Percentiles rank a stretch among this genome's conserved stretches.
Evolutionary conservation across 37 sponge, comb jelly and placozoan genomes (phyloP).

Genomic region (Mnemiopsis leidyi): DNA sequence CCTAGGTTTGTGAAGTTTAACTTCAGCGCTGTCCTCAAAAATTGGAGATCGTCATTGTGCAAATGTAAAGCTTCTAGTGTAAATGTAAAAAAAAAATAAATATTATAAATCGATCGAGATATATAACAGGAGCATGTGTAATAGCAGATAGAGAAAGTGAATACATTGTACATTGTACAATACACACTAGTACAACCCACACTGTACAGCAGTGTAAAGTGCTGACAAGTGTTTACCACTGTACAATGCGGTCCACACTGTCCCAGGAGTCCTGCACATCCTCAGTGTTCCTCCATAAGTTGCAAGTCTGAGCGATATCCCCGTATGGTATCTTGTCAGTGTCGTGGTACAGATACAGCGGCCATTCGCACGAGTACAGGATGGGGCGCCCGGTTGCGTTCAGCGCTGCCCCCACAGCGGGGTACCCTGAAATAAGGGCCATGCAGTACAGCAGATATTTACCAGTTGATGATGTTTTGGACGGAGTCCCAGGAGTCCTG

Average conservation of each 20-base stretch:
- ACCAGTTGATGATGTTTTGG: constrained; percentile 80
- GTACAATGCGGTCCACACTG: constrained; percentile 79
- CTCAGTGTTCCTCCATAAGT: constrained; percentile 90
- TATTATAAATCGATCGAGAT: too few species aligned
- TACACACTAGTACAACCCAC: too few species aligned
- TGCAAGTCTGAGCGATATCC: constrained; percentile 75
- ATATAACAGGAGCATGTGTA: too few species aligned
- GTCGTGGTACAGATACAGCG: constrained; percentile 71
- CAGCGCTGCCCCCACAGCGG: constrained; percentile 73
- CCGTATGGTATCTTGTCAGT: constrained; percentile 71
- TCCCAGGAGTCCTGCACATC: constrained; percentile 95
- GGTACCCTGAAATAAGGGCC: constrained; percentile 71
- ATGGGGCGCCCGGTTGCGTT: constrained; percentile 88
- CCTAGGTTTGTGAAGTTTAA: too few species aligned
- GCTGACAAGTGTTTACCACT: too few species aligned
- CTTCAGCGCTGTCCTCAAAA: too few species aligned
- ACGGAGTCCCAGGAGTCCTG: constrained; percentile 94
- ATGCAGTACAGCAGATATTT: neutral
- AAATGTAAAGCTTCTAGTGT: too few species aligned
- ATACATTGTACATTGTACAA: too few species aligned
- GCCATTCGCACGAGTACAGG: constrained; percentile 96
- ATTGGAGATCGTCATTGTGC: too few species aligned
- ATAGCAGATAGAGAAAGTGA: too few species aligned
- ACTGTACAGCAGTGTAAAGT: too few species aligned
- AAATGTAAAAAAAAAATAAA: too few species aligned